Percentiles rank a stretch among this genome's conserved stretches.
These are phyloP conservation scores for Hipposideros larvatus DNA, from an alignment of 2,797 vertebrate species.

Conservation along the genomic window DNA sequence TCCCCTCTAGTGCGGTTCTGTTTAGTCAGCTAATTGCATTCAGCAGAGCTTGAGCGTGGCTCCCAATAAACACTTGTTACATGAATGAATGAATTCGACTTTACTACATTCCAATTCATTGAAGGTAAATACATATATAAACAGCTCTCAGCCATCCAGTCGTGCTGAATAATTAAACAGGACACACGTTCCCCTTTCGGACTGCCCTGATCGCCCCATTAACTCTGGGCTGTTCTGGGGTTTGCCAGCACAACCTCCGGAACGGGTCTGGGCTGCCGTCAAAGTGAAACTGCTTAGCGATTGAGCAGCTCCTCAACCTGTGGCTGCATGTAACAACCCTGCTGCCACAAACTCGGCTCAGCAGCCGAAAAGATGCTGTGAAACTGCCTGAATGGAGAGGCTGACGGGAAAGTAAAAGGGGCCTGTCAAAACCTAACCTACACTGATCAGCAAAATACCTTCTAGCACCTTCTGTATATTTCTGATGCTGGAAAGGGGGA, in stretches of 20 bases:
- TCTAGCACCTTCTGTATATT: accelerated
- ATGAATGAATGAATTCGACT: not conserved
- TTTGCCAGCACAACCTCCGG: not conserved
- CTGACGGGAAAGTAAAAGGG: not conserved
- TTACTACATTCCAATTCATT: not conserved
- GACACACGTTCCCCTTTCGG: not conserved
- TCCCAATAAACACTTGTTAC: not conserved
- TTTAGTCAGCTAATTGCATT: not conserved
- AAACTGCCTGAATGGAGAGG: conserved; percentile 61
- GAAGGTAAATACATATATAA: not conserved
- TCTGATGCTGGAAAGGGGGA: not conserved
- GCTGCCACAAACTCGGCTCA: not conserved
- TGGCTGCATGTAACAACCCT: not conserved
- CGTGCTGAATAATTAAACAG: conserved; percentile 29
- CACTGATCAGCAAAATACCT: conserved; percentile 5
- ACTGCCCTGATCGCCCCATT: not conserved
- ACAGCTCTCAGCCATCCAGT: not conserved
- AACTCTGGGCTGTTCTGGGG: not conserved
- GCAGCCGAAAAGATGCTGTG: conserved; percentile 44
- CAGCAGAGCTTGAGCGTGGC: not conserved
- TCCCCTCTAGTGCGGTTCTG: not conserved
- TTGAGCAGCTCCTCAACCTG: not conserved
- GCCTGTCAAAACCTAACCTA: conserved; percentile 7
- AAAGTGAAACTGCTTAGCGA: not conserved
- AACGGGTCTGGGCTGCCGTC: not conserved